Evolutionary conservation across 2,797 vertebrate genomes (phyloP), one percentile per base, ranked within the genome.

Genomic region (Aeoliscus strigatus): DNA sequence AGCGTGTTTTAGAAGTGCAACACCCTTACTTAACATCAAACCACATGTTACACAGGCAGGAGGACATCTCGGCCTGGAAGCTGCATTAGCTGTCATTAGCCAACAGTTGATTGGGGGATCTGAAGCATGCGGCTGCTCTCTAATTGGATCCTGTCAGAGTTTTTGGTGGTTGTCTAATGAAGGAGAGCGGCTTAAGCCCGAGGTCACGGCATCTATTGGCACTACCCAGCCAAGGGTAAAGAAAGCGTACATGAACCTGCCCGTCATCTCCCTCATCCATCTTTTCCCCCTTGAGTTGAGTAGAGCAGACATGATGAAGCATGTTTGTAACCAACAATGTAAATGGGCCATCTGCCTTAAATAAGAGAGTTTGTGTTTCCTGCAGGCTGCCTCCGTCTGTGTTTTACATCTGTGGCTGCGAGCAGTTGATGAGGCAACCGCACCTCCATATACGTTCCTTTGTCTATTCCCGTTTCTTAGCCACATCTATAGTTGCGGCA

Each of bases 71-170:
- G 18, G 54, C 43, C 70, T 79, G 79, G 56, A 57, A 61, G 50
- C 70, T 63, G 59, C 71, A 76, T 83, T 77, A 77, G 53, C 61
- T 72, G 51, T 64, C 63, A 60, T 70, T 73, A 68, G 57, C 38
- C 34, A 38, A 14, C 47, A 60, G 44, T 73, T 62, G 68, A 75
- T 61, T 61, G 39, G 46, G 49, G 51, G 53, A 68, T 58, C 25
- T 39, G 39, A 61, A 47, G 60, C 59, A 42, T 55, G 45, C 18
- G 33, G 24, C 23, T 57, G 25, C 59, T 77, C 57, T 77, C 33
- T 77, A 63, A 75, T 77, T 70, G 49, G 36, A 40, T 44, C 34
- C 30, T 50, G 36, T 73, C 57, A 21, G 53, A 60, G 29, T 53
- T 68, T 69, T 62, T 66, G 52, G 62, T 52, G 61, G 56, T 65